These are phyloP conservation scores for Cotesia glomerata DNA, from an alignment of 1,140 invertebrate species.

Conservation along the genomic window DNA sequence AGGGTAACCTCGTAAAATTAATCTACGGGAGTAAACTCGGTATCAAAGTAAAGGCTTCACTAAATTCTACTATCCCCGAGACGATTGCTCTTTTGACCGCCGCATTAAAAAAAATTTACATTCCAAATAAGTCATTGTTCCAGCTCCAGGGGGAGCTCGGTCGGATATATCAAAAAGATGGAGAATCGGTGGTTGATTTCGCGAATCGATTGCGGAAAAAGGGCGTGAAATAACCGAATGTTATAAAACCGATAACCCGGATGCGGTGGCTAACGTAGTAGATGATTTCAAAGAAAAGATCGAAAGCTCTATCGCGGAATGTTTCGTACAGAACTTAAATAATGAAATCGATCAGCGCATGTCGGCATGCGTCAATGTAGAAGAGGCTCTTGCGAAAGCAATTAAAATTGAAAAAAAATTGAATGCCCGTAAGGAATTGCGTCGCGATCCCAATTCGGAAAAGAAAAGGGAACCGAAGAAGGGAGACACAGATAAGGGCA, in stretches of 20 bases:
- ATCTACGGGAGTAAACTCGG: not conserved
- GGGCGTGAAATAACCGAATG: no score
- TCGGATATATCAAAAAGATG: not conserved
- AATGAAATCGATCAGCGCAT: no score
- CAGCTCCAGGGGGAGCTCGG: not conserved
- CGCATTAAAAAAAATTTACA: not conserved
- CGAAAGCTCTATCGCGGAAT: no score
- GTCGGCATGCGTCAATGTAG: no score
- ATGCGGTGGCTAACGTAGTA: no score
- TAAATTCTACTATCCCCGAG: not conserved
- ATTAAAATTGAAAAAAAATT: conserved; percentile 5
- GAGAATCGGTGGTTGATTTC: not conserved
- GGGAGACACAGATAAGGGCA: not conserved
- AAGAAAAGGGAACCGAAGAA: not conserved
- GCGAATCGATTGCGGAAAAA: not conserved
- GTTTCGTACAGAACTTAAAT: no score
- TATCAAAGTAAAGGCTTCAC: not conserved
- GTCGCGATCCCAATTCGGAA: not conserved
- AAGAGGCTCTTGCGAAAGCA: no score
- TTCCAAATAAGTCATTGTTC: not conserved
- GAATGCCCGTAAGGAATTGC: not conserved
- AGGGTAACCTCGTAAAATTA: not conserved
- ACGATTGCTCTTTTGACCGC: not conserved
- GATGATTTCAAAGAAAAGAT: no score
- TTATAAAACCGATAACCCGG: no score